phyloP scores from a whole-genome alignment of 1,140 invertebrate species.

The Psix sp. region DNA sequence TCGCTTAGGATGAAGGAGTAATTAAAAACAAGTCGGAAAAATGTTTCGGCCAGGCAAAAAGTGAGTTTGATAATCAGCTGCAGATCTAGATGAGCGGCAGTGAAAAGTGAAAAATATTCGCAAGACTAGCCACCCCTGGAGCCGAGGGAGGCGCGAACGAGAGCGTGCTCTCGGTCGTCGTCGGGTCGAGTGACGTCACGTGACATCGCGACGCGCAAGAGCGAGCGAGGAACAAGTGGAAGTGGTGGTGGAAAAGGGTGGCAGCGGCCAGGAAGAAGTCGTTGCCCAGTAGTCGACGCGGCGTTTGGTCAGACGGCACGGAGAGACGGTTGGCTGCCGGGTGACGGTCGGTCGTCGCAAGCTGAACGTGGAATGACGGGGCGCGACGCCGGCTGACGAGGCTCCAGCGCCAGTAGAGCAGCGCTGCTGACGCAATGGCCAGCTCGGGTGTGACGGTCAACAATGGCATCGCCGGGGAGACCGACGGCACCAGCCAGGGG shows the following conservation, averaged over 20 bases:
- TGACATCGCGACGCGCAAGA: slow-evolving; percentile 41
- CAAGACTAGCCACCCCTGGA: slow-evolving; percentile 22
- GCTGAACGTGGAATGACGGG: slow-evolving; percentile 16
- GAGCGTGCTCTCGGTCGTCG: slow-evolving; percentile 3
- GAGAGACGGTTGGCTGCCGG: slow-evolving; percentile 9
- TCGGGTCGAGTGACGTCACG: slow-evolving; percentile 42
- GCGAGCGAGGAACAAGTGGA: slow-evolving; percentile 43
- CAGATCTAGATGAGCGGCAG: slow-evolving; percentile 2
- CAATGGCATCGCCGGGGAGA: slow-evolving; percentile 60
- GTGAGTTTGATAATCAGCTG: slow-evolving; percentile 2
- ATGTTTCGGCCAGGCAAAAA: too few species aligned
- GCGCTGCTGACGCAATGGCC: too few species aligned
- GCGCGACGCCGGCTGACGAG: slow-evolving; percentile 20
- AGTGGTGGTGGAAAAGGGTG: slow-evolving; percentile 44
- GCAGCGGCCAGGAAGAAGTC: slow-evolving; percentile 41
- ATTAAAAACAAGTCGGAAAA: too few species aligned
- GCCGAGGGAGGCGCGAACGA: slow-evolving; percentile 15
- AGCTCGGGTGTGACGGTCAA: slow-evolving; percentile 62
- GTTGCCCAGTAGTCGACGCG: slow-evolving; percentile 50
- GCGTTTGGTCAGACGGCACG: slow-evolving; percentile 29
- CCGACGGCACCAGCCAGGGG: slow-evolving; percentile 59
- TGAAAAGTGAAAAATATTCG: slow-evolving; percentile 5
- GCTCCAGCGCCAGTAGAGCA: too few species aligned
- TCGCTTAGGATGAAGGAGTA: too few species aligned
- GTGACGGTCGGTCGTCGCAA: slow-evolving; percentile 3